Conservation (phyloP, 2,797 vertebrate genomes). For the Aulostomus chinensis region DNA sequence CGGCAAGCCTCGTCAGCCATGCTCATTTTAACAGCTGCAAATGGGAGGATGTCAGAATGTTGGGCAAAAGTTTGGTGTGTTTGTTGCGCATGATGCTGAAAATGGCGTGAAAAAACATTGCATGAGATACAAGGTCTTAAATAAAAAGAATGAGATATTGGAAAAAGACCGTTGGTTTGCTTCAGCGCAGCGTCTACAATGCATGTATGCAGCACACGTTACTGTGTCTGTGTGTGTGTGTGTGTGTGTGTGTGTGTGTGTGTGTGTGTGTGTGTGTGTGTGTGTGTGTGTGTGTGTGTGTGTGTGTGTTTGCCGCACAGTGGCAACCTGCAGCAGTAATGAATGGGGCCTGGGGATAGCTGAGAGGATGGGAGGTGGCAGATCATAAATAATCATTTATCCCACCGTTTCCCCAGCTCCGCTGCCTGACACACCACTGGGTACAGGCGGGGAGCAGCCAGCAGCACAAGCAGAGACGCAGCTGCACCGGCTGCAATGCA, state of each 20-base stretch:
- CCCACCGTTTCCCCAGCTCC: conserved; percentile 73
- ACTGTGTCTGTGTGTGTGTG: conserved; percentile 32
- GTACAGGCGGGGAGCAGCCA: conserved; percentile 57
- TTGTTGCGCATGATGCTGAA: conserved; percentile 14
- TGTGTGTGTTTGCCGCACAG: conserved; percentile 47
- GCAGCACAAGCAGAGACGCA: conserved; percentile 53
- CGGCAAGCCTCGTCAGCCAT: conserved; percentile 49
- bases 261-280: conserved; percentile 45
- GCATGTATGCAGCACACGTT: conserved; percentile 26
- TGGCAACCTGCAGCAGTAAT: conserved; percentile 80
- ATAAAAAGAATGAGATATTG: conserved; percentile 26
- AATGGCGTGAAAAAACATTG: conserved; percentile 30
- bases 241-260: conserved; percentile 19
- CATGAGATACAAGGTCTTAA: conserved; percentile 45
- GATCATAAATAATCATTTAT: conserved; percentile 89
- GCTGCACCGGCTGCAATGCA: conserved; percentile 59
- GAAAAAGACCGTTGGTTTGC: conserved; percentile 18
- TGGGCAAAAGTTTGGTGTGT: conserved; percentile 8
- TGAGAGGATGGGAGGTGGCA: conserved; percentile 83
- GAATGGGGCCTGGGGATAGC: conserved; percentile 80
- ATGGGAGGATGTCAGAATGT: conserved; percentile 17
- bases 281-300: conserved; percentile 18
- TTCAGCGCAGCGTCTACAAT: conserved; percentile 13
- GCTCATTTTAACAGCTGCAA: conserved; percentile 32
- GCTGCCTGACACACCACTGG: conserved; percentile 74